Conservation (phyloP, 1,140 invertebrate species). For the Leptopilina clavipes region DNA sequence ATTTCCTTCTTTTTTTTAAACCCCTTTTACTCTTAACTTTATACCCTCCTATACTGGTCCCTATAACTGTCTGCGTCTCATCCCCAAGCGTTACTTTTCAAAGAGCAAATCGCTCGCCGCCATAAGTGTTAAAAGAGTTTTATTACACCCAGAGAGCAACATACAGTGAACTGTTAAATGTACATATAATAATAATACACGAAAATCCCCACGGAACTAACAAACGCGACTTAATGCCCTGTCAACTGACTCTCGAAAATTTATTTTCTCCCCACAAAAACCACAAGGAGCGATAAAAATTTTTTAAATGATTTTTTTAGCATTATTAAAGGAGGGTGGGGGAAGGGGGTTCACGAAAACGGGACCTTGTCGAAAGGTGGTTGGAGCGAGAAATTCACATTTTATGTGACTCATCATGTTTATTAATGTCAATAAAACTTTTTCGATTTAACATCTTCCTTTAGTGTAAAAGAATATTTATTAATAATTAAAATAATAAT, state of each 20-base stretch:
- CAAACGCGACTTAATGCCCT: constrained; percentile 39
- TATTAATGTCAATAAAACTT: no score
- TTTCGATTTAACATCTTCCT: no score
- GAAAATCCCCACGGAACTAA: constrained; percentile 47
- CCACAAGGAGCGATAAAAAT: constrained; percentile 14
- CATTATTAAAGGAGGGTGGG: not conserved
- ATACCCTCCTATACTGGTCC: constrained; percentile 17
- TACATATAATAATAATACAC: not conserved
- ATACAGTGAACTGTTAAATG: not conserved
- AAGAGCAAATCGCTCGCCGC: constrained; percentile 24
- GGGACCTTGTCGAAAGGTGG: not conserved
- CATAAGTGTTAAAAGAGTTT: constrained; percentile 48
- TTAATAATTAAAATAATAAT: no score
- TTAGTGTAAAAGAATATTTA: no score
- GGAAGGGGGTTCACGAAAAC: not conserved
- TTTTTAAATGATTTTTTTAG: not conserved
- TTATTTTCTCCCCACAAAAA: constrained; percentile 31
- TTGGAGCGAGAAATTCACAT: not conserved
- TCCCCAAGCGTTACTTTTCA: not conserved
- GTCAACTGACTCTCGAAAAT: constrained; percentile 27
- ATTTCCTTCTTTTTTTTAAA: constrained; percentile 48
- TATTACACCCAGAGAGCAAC: constrained; percentile 36
- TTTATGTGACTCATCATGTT: not conserved
- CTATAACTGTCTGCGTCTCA: constrained; percentile 1
- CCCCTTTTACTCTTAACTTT: constrained; percentile 25